A percentile compares a stretch with the other conserved stretches of the same genome.
These are phyloP conservation scores for Hippopotamyrus pictus DNA, from an alignment of 2,797 vertebrate species.

Conservation along the genomic window DNA sequence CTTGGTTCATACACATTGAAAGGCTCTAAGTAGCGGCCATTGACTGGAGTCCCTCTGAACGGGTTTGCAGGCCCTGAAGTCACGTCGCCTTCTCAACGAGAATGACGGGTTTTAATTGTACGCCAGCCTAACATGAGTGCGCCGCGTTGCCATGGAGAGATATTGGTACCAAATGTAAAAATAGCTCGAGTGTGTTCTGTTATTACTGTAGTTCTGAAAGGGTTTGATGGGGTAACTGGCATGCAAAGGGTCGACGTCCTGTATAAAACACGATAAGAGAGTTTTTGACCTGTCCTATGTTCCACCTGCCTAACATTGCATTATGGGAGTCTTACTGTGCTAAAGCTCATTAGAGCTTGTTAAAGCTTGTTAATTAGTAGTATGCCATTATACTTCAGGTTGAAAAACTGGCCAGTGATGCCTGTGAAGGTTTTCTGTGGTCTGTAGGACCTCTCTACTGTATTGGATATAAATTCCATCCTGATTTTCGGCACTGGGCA, in stretches of 20 bases:
- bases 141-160: conserved; percentile 6
- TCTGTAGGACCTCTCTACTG: background rate
- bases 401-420: background rate
- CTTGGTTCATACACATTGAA: conserved; percentile 14
- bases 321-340: background rate
- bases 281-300: background rate
- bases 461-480: background rate
- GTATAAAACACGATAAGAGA: background rate
- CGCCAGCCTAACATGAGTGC: background rate
- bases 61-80: background rate
- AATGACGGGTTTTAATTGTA: conserved; percentile 7
- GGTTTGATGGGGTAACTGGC: background rate
- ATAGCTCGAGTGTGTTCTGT: background rate
- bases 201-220: background rate
- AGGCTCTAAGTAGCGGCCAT: background rate
- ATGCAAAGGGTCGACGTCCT: background rate
- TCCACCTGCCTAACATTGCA: background rate
- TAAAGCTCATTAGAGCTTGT: background rate
- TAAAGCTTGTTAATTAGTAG: background rate
- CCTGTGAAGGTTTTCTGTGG: background rate
- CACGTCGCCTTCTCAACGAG: conserved; percentile 4
- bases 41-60: conserved; percentile 1
- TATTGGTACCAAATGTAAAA: background rate
- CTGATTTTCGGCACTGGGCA: background rate
- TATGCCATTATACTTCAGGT: background rate